phyloP scores from a whole-genome alignment of 1,140 invertebrate species.

The Panagrolaimus sp. region DNA sequence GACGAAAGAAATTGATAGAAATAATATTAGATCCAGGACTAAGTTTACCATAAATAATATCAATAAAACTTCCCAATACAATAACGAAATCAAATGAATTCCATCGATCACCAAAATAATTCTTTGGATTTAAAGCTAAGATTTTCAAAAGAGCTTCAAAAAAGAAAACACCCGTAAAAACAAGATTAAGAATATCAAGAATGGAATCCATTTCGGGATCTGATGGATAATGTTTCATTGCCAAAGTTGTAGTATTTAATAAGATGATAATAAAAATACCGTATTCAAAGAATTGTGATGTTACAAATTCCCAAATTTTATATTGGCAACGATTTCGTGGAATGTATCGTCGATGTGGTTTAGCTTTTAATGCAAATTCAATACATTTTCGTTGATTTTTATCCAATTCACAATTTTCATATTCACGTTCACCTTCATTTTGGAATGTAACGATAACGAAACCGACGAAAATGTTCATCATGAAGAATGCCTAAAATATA shows the following conservation, averaged over 20 bases:
- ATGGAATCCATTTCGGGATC: conserved; percentile 72
- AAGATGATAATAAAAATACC: conserved; percentile 95
- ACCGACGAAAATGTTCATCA: conserved; percentile 99
- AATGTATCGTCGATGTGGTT: conserved; percentile 91
- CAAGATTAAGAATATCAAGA: conserved; percentile 88
- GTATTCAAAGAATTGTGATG: conserved; percentile 96
- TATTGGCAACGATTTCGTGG: conserved; percentile 96
- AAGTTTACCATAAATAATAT: conserved; percentile 77
- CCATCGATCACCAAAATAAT: conserved; percentile 99
- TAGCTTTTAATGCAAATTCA: conserved; percentile 97
- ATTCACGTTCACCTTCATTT: conserved; percentile 90
- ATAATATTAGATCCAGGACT: conserved; percentile 75
- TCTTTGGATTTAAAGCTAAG: conserved; percentile 91
- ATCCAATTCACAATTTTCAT: conserved; percentile 98
- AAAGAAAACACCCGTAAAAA: conserved; percentile 95
- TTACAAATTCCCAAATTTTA: conserved; percentile 99
- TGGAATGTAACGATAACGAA: conserved; percentile 98
- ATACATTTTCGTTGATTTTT: conserved; percentile 99
- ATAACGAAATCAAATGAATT: conserved; percentile 99
- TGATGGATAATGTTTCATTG: conserved; percentile 87
- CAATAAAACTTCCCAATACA: conserved; percentile 95
- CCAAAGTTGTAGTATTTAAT: conserved; percentile 92
- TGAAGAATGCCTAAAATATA: conserved; percentile 68
- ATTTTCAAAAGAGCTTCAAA: conserved; percentile 96
- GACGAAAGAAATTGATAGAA: conserved; percentile 96